phyloP scores from a whole-genome alignment of 2,113 vertebrate genomes.

The Dryoscopus gambensis region DNA sequence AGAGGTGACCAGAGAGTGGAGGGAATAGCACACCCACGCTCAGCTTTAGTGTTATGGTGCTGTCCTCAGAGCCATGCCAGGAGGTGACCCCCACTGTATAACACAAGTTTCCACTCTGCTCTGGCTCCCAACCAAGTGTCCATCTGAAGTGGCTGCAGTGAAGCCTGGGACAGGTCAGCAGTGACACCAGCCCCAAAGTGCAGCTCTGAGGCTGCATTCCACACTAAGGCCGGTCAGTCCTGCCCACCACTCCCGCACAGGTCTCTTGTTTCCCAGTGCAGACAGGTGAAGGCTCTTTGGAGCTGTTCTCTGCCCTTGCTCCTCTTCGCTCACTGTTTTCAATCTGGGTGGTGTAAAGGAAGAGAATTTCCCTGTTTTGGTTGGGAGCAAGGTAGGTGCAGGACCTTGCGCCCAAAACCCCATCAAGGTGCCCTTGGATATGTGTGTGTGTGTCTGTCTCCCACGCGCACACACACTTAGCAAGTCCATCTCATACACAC shows the following conservation, averaged over 20 bases:
- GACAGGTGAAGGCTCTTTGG: not conserved
- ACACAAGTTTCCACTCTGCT: not conserved
- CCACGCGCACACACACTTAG: not conserved
- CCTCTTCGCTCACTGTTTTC: not conserved
- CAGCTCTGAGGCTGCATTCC: not conserved
- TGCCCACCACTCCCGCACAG: not conserved
- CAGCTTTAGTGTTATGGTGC: not conserved
- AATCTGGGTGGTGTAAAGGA: not conserved
- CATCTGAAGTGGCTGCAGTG: not conserved
- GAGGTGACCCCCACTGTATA: not conserved
- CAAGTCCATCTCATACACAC: not conserved
- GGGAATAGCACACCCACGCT: not conserved
- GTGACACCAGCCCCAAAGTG: accelerated
- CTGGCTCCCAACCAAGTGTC: not conserved
- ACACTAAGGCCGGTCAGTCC: not conserved
- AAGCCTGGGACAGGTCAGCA: not conserved
- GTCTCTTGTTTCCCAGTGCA: not conserved
- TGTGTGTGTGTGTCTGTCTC: not conserved
- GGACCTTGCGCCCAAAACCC: not conserved
- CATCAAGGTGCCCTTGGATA: not conserved
- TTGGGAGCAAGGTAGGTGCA: not conserved
- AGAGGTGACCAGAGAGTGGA: not conserved
- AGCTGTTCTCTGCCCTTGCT: not conserved
- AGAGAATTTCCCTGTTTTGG: not conserved
- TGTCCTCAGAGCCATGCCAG: not conserved